Evolutionary conservation across 2,888 invertebrate genomes (phyloP), one percentile per base, ranked within the genome.

Genomic region (Athetis lepigone): DNA sequence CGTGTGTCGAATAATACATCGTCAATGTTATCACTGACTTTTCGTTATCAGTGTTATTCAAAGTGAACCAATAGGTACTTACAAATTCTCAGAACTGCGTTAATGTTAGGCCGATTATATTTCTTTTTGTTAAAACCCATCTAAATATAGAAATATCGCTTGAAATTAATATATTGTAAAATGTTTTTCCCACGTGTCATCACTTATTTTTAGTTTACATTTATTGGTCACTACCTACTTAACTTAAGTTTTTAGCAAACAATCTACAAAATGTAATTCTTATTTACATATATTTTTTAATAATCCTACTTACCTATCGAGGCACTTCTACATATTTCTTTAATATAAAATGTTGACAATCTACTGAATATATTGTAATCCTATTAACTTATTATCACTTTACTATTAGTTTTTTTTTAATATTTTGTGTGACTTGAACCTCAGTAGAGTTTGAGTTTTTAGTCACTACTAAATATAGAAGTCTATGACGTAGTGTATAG

Each of bases 391-490:
- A 59, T 59, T 67, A 70, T 49, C 52, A 55, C 27, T 27, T 29
- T 18, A 39, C 29, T 16, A 62, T 43, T 74, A 2, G 16, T 56
- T 40, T 54, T 23, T 61, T 45, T 47, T 40, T 33, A 18, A 5
- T 21, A 27, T 43, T 69, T 43, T 37, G n/a, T 46, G 25, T 27
- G 18, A 51, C 36, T 57, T 47, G 39, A 19, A 56, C 50, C 21
- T 54, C 25, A 16, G 43, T 51, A 45, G 18, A 21, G 16, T 74
- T 27, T 18, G 1, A 56, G 33, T 27, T 63, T 25, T 82, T 80
- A 81, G 66, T 85, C 85, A 85, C 68, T 64, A 61, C 82, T 85
- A 85, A 84, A 81, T 82, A 84, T 88, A 88, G 85, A 79, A 64
- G 74, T 65, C 72, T 78, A 83, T 85, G 88, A 88, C 85, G 88